These are phyloP conservation scores for Limnodromus scolopaceus DNA, from an alignment of 2,797 vertebrate genomes.

Conservation along the genomic window DNA sequence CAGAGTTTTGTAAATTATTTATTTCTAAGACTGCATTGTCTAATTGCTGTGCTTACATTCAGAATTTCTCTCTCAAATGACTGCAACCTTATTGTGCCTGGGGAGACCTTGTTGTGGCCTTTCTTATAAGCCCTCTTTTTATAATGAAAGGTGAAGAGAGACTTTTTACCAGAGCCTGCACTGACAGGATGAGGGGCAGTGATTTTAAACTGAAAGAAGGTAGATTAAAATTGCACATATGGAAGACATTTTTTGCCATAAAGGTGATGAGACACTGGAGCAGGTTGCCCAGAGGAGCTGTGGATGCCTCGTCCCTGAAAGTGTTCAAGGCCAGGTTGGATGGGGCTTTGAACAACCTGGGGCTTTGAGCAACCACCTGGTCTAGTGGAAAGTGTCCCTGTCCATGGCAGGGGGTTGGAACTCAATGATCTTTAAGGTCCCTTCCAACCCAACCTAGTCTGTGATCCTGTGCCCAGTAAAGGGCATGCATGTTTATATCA, in stretches of 20 bases:
- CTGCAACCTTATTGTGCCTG: neutral
- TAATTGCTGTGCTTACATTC: neutral
- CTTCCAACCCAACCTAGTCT: neutral
- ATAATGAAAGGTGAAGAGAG: neutral
- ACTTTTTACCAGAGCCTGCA: neutral
- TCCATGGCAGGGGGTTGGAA: neutral
- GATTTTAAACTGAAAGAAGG: neutral
- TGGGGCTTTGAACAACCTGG: neutral
- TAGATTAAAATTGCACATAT: neutral
- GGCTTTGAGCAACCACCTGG: neutral
- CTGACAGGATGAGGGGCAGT: neutral
- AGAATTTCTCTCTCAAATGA: neutral
- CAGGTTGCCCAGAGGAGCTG: neutral
- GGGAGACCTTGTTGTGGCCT: neutral
- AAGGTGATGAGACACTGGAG: neutral
- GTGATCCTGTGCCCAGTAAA: neutral
- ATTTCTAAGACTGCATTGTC: neutral
- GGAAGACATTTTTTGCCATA: neutral
- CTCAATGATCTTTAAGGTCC: neutral
- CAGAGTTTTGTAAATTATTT: neutral
- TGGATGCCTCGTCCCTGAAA: neutral
- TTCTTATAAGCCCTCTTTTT: neutral
- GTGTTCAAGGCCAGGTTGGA: neutral
- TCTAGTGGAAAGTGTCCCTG: neutral
- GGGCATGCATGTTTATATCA: neutral